Evolutionary conservation across 1,140 invertebrate genomes (phyloP).

Genomic region (Dinoponera quadriceps): DNA sequence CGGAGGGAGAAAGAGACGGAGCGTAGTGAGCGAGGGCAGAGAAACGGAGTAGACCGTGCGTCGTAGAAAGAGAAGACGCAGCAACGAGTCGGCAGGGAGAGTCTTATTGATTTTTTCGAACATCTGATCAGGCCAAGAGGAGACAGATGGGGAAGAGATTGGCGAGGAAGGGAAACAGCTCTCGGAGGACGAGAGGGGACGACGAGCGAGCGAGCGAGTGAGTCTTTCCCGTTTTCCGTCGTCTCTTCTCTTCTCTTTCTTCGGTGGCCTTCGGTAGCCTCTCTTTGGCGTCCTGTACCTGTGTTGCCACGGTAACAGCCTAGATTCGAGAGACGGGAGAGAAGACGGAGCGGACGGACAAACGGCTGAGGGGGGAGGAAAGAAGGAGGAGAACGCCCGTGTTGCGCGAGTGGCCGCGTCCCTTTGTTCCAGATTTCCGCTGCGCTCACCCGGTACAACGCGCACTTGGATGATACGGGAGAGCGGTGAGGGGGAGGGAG

Average conservation of each 20-base stretch:
- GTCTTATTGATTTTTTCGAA: slow-evolving; percentile 72
- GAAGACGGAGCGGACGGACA: slow-evolving; percentile 37
- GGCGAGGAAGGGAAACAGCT: not conserved
- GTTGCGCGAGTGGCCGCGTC: slow-evolving; percentile 42
- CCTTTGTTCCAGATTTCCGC: slow-evolving; percentile 64
- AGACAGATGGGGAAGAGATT: slow-evolving; percentile 15
- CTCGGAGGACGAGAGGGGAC: not conserved
- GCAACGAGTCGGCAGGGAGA: slow-evolving; percentile 43
- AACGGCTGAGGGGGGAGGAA: slow-evolving; percentile 2
- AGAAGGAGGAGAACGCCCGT: not conserved
- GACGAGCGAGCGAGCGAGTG: not conserved
- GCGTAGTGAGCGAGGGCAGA: not conserved
- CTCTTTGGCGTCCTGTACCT: slow-evolving; percentile 48
- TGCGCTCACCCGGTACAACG: not conserved
- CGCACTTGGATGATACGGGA: not conserved
- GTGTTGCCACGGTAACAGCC: slow-evolving; percentile 77
- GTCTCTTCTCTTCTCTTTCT: slow-evolving; percentile 4
- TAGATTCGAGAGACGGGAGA: slow-evolving; percentile 68
- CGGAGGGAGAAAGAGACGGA: slow-evolving; percentile 4
- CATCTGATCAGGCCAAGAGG: slow-evolving; percentile 64
- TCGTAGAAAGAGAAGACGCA: slow-evolving; percentile 3
- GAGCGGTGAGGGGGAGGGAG: not conserved
- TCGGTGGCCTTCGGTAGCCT: slow-evolving; percentile 49
- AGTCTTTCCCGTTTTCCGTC: slow-evolving; percentile 2
- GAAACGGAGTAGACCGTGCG: not conserved